Base-by-base conservation (phyloP, 2,888 invertebrate genomes). In the Tiphia femorata region DNA sequence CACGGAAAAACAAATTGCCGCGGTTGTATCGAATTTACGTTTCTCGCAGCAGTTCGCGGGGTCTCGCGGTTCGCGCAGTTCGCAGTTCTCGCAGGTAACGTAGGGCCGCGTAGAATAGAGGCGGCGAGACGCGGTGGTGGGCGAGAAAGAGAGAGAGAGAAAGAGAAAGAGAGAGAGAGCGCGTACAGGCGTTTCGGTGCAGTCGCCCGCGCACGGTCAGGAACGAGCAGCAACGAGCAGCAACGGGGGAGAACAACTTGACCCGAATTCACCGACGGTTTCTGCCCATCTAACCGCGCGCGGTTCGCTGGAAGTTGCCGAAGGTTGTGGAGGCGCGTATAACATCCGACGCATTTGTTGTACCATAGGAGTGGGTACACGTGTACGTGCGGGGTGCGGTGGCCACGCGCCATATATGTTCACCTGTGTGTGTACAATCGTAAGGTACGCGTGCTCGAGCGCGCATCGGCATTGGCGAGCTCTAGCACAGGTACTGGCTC, bases 241-340 rank as follows among this genome's bases (percentile, higher is more conserved):
- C 42, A 49, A 51, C 33, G 43, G 55, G 51, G 42, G 53, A 33
- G 23, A 43, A 50, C 62, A 64, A 67, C 72, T 71, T 67, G 73
- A 71, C 72, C 74, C 62, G 63, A 74, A 73, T 73, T 67, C 63
- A 54, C 63, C 59, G 62, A 70, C 72, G 70, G 67, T 66, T 73
- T 49, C 72, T 55, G 60, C 41, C 58, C 47, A 59, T 64, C 56
- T 51, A 62, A 53, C 65, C 33, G 33, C 12, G 4, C 55, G 51
- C 49, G 54, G 61, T 58, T 58, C 33, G 47, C 17, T 43, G 52
- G 33, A 59, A 68, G 63, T 63, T 53, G 56, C 46, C 52, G 56
- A 56, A 62, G 54, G 54, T 61, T 42, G 43, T 7, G 29, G 20
- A 48, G 46, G 42, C 25, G 49, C n/a, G 27, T 37, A 17, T n/a